Evolutionary conservation across 2,888 invertebrate genomes (phyloP), one percentile per base, ranked within the genome.

Genomic region (Caenorhabditis sp.): DNA sequence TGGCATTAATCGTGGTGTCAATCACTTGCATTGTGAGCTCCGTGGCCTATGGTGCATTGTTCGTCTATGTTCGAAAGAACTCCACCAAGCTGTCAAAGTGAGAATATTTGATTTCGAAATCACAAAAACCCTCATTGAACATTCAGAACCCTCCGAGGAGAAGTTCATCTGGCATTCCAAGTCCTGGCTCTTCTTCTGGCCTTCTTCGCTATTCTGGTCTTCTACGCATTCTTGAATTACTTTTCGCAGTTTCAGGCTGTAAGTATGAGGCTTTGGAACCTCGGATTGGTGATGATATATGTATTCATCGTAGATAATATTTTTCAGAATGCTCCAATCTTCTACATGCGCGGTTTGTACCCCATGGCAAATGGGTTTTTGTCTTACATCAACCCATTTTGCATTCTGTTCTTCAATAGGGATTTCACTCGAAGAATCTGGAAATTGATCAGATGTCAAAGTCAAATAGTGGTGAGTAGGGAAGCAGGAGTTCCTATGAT

Each of bases 301-400:
- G n/a, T n/a, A n/a, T n/a, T n/a, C n/a, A n/a, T n/a, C n/a, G n/a
- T n/a, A n/a, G n/a, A n/a, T n/a, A n/a, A n/a, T n/a, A n/a, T n/a
- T n/a, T 72, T 81, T 12, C 75, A 82, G 81, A 38, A 63, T 4
- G 81, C 76, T 35, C 76, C 76, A 31, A 58, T 82, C 8, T 76
- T 54, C 54, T 72, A 49, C 35, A 77, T 82, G 82, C 64, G 82
- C 44, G 63, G 72, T 26, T 22, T 82, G 3, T 82, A 82, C 41
- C 82, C 82, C 19, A 82, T 82, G 31, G 77, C 77, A 7, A 77
- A 76, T 24, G 82, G 82, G 0, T 44, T 77, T 19, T 47, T 82
- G 0, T 76, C 76, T 24, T 82, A 77, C 38, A 82, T 82, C 24
- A 82, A 82, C 24, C 82, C 82, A 24, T 82, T 72, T 47, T 66